Base-by-base conservation (phyloP, 1,140 invertebrate genomes). In the Lucilia cuprina region DNA sequence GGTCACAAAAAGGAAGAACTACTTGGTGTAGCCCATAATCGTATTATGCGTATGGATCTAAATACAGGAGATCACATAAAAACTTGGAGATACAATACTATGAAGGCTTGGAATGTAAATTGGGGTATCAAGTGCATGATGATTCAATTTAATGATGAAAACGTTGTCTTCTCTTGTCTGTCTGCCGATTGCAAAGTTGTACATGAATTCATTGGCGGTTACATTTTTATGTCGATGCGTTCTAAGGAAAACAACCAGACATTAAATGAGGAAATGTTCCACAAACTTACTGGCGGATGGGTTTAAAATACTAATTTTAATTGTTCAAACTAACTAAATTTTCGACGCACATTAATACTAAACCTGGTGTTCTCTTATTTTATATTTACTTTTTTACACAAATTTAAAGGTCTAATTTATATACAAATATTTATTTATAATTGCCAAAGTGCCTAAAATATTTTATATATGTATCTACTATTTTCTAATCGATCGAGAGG, bases 61-160 rank as follows among this genome's bases (percentile, higher is more conserved):
- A 94, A 94, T 87, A 96, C 95, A 74, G 98, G 98, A 0, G 98
- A 99, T 91, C 97, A 98, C 89, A 93, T 98, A 55, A 99, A 99
- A 92, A 99, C 98, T 0, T 99, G 98, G 98, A 93, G 98, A 86
- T 99, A 97, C 91, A 98, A 96, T 87, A 97, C 96, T 4, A 98
- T 99, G 96, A 99, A 99, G 93, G 97, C 98, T 12, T 99, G 99
- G 99, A 99, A 99, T 91, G 98, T 99, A 0, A 99, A 99, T 91
- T 99, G 99, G 99, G 98, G 99, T 91, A 97, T 98, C 1, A 97
- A 98, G 89, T 96, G 98, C 90, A 98, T 99, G 95, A 98, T 98
- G 95, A 96, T 99, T 2, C 98, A 99, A 91, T 99, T 99, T 89
- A 98, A 99, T 88, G 97, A 99, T 84, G 97, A 96, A 87, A 97